Conservation (phyloP, 2,888 invertebrate genomes). For the Axea sp. region DNA sequence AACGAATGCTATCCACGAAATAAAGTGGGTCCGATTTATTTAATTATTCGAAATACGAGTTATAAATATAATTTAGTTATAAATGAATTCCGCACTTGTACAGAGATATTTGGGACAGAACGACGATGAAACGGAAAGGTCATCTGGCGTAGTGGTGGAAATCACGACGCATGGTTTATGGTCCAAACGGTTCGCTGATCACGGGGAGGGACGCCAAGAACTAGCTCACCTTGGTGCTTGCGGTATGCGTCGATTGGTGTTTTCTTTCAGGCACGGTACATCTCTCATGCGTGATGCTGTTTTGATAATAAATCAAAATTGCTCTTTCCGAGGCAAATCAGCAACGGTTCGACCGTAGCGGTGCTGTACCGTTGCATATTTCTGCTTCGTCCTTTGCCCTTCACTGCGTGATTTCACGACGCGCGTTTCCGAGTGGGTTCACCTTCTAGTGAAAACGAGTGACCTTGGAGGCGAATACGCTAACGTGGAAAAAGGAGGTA, state of each 20-base stretch:
- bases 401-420: conserved; percentile 25
- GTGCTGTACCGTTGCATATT: conserved; percentile 26
- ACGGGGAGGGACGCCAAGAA: conserved; percentile 63
- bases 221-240: conserved; percentile 76
- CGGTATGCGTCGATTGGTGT: conserved; percentile 75
- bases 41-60: too few relatives aligned
- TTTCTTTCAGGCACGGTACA: conserved; percentile 70
- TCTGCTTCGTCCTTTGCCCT: conserved; percentile 6
- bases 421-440: conserved; percentile 43
- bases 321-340: conserved; percentile 12
- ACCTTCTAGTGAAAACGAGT: conserved; percentile 50
- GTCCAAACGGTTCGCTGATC: conserved; percentile 4
- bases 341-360: conserved; percentile 12
- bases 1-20: too few relatives aligned
- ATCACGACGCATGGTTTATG: conserved; percentile 27
- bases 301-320: conserved; percentile 60
- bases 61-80: too few relatives aligned
- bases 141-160: conserved; percentile 6
- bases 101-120: conserved; percentile 5
- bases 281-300: conserved; percentile 46
- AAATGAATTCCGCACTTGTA: too few relatives aligned
- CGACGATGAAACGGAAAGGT: not conserved
- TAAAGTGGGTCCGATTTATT: too few relatives aligned
- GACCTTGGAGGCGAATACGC: conserved; percentile 57
- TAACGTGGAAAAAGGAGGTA: conserved; percentile 58